Base-by-base conservation (phyloP, 1,140 invertebrate species). In the Parasteatoda tepidariorum region DNA sequence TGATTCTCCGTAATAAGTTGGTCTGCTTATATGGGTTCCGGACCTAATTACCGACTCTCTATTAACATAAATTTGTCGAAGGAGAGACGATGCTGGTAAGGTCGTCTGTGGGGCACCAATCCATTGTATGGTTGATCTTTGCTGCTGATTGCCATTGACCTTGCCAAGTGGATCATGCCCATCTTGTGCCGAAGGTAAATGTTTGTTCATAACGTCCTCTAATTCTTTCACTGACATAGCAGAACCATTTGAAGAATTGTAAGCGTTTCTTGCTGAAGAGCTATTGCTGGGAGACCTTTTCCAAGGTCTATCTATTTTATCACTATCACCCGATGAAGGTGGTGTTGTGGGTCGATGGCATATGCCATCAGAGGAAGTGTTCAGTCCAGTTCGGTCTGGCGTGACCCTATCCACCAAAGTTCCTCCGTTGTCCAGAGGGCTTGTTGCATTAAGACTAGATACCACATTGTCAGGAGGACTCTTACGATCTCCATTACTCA, bases 161-260 rank as follows among this genome's bases (percentile, higher is more conserved):
- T 75, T 66, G 0, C 66, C 73, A 7, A 62, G 24, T 7, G 31
- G 11, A 22, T 68, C 71, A n/a, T 59, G 31, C 9, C 22, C 31
- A 4, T 83, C 79, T 70, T 83, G 68, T 9, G 48, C 30, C 3
- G 73, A 57, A 0, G 96, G 96, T 55, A 98, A 90, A 90, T 98
- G 96, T 88, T 97, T 97, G 26, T 96, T 97, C 96, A 98, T 98
- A 15, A 95, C 96, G 86, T 97, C 95, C 89, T 98, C 96, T 84
- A 98, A 90, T 86, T 98, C 96, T 28, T 78, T 83, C 0, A 85
- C 84, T 18, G 84, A 82, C 76, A 85, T 76, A 3, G 83, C 75
- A 7, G 78, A 54, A 13, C 68, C 84, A 6, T 62, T 73, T 2
- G 66, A 31, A 4, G 66, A 68, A 9, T 67, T 55, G 30, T 61